Percentiles rank a stretch among this genome's conserved stretches.
Conservation (phyloP, 1,140 invertebrate species). For the Myzus persicae region DNA sequence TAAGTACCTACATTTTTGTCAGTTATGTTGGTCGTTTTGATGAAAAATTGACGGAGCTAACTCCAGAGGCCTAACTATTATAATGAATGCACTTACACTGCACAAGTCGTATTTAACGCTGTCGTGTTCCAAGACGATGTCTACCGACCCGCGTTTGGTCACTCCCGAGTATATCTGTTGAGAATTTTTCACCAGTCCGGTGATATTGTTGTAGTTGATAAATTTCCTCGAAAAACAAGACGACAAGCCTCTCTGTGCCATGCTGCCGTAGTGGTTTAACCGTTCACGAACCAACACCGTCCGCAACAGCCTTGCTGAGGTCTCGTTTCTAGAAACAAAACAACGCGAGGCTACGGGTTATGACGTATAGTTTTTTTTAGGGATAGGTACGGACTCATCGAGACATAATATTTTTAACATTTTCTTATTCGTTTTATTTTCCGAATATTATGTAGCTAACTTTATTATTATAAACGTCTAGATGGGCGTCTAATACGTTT, state of each 20-base stretch:
- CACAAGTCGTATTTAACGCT: slow-evolving; percentile 65
- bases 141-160: slow-evolving; percentile 78
- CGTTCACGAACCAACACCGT: slow-evolving; percentile 65
- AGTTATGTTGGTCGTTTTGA: neutral
- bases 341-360: neutral
- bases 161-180: slow-evolving; percentile 79
- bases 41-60: neutral
- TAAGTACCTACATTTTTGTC: neutral
- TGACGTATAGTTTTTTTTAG: neutral
- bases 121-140: slow-evolving; percentile 72
- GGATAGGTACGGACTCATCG: neutral
- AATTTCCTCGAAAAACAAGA: slow-evolving; percentile 74
- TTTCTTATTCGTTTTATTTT: neutral
- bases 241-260: slow-evolving; percentile 75
- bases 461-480: neutral
- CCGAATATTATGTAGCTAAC: neutral
- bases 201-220: slow-evolving; percentile 69
- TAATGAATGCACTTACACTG: slow-evolving; percentile 60
- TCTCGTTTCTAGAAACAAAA: neutral
- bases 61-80: neutral
- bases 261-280: slow-evolving; percentile 74
- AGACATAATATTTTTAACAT: neutral
- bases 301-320: slow-evolving; percentile 44
- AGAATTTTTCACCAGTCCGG: slow-evolving; percentile 77
- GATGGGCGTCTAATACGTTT: slow-evolving; percentile 17